Evolutionary conservation across 1,140 invertebrate species (phyloP).

Genomic region (Leptoteleia sp.): DNA sequence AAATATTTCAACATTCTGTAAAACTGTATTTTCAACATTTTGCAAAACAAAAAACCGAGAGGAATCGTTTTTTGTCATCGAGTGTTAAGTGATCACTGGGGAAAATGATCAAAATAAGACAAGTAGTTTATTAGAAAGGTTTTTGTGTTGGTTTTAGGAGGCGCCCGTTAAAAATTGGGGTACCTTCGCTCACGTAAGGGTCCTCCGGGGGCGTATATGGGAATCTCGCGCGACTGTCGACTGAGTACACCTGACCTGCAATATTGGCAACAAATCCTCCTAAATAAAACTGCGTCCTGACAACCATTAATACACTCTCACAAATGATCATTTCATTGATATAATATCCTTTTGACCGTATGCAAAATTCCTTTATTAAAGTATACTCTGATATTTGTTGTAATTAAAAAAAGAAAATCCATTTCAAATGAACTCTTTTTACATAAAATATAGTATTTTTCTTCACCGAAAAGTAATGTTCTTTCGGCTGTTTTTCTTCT

Average conservation of each 20-base stretch:
- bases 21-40: no score
- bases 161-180: conserved; percentile 55
- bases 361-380: no score
- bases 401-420: no score
- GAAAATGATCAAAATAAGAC: conserved; percentile 40
- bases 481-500: no score
- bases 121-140: conserved; percentile 53
- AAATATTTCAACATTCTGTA: no score
- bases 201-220: conserved; percentile 64
- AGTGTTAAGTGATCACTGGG: conserved; percentile 68
- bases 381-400: no score
- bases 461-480: no score
- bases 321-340: no score
- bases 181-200: conserved; percentile 63
- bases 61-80: conserved; percentile 45
- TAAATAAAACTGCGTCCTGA: conserved; percentile 22
- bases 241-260: conserved; percentile 85
- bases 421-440: no score
- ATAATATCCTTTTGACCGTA: neutral
- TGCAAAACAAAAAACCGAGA: no score
- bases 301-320: conserved; percentile 10
- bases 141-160: conserved; percentile 38
- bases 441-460: no score
- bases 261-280: conserved; percentile 70
- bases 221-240: conserved; percentile 67